Percentiles rank a stretch among this genome's conserved stretches.
These are phyloP conservation scores for Mythimna pallens DNA, from an alignment of 2,888 invertebrate genomes.

Conservation along the genomic window DNA sequence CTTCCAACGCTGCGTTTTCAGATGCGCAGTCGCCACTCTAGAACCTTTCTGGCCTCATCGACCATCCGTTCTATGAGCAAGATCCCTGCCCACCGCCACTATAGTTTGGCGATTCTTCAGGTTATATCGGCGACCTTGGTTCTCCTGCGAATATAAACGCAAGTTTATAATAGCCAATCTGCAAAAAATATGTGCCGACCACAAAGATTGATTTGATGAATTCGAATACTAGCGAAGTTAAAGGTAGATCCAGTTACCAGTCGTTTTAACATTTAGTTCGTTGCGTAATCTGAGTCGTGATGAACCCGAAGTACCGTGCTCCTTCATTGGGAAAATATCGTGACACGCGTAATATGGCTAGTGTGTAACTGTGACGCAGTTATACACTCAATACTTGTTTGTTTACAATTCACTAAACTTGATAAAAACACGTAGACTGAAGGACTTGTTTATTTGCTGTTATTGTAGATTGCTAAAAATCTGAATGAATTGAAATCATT, in stretches of 20 bases:
- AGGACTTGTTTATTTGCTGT: conserved; percentile 3
- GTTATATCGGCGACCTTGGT: too few relatives aligned
- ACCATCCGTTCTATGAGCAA: too few relatives aligned
- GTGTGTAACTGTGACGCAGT: neutral
- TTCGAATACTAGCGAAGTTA: neutral
- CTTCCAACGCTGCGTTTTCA: too few relatives aligned
- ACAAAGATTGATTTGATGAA: neutral
- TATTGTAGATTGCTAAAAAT: neutral
- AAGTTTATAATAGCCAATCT: neutral
- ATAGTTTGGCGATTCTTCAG: too few relatives aligned
- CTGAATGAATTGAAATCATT: neutral
- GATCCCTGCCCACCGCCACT: too few relatives aligned
- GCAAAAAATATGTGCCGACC: neutral
- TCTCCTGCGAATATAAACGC: too few relatives aligned
- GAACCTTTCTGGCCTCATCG: too few relatives aligned
- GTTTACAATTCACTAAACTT: neutral
- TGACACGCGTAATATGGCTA: neutral
- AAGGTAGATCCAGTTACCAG: neutral
- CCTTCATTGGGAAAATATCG: neutral
- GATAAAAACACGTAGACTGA: neutral
- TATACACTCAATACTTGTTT: neutral
- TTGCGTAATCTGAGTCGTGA: conserved; percentile 21
- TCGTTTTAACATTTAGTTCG: conserved; percentile 1
- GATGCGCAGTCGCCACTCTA: too few relatives aligned
- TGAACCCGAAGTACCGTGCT: neutral